Percentiles rank a stretch among this genome's conserved stretches.
phyloP scores from a whole-genome alignment of 2,888 invertebrate genomes.

The Parnassius apollo region DNA sequence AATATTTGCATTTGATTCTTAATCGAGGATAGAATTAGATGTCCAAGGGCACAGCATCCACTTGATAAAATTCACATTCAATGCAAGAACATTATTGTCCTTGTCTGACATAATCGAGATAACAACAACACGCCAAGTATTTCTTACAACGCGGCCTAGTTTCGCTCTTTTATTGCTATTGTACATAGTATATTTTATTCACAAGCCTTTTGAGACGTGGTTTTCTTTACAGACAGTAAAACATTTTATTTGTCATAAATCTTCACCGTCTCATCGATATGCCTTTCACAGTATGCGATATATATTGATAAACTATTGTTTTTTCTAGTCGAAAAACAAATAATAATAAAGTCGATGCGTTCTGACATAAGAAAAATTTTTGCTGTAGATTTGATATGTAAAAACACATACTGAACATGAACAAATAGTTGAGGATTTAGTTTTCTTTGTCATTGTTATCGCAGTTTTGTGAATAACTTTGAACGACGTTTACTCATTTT shows the following conservation, averaged over 20 bases:
- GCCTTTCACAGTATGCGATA: slow-evolving; percentile 10
- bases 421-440: too few relatives aligned
- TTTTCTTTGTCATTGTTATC: too few relatives aligned
- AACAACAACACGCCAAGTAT: slow-evolving; percentile 6
- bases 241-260: slow-evolving; percentile 25
- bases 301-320: background rate
- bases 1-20: too few relatives aligned
- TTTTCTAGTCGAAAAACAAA: background rate
- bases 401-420: too few relatives aligned
- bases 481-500: too few relatives aligned
- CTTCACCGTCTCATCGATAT: slow-evolving; percentile 15
- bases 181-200: slow-evolving; percentile 19
- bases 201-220: slow-evolving; percentile 3
- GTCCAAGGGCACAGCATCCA: too few relatives aligned
- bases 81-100: background rate
- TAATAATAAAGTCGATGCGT: background rate
- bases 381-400: too few relatives aligned
- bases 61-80: background rate
- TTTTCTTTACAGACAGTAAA: slow-evolving; percentile 20
- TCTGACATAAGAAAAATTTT: too few relatives aligned
- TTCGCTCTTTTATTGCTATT: slow-evolving; percentile 21
- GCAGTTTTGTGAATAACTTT: too few relatives aligned
- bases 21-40: too few relatives aligned
- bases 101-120: slow-evolving; percentile 9
- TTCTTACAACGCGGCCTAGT: slow-evolving; percentile 27